Conservation (phyloP, 1,140 invertebrate species). For the Bombus fervidus region DNA sequence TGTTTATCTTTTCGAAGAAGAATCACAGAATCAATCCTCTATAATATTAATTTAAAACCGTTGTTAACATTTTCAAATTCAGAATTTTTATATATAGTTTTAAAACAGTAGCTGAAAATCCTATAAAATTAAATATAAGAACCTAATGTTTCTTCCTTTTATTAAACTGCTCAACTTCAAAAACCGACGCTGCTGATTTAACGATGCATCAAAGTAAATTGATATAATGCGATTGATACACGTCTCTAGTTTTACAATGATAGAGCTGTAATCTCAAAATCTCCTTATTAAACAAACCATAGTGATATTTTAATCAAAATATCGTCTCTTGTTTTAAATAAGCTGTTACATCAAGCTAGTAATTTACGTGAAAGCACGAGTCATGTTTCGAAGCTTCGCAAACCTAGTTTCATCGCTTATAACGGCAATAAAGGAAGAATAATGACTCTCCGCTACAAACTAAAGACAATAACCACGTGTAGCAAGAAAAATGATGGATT, state of each 20-base stretch:
- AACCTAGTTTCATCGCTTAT: background rate
- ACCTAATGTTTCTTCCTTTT: background rate
- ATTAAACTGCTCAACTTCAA: background rate
- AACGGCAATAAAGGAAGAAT: slow-evolving; percentile 48
- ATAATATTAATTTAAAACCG: too few relatives aligned
- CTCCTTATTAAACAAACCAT: background rate
- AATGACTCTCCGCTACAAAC: slow-evolving; percentile 23
- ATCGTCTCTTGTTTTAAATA: background rate
- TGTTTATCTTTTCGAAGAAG: too few relatives aligned
- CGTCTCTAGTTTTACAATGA: too few relatives aligned
- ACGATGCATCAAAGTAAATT: background rate
- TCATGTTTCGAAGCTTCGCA: background rate
- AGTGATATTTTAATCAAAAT: background rate
- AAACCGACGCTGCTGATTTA: background rate
- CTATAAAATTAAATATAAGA: background rate
- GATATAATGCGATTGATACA: background rate
- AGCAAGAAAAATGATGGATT: slow-evolving; percentile 15
- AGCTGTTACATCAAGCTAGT: background rate
- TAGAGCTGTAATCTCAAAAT: background rate
- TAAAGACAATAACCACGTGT: background rate
- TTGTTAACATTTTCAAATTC: background rate
- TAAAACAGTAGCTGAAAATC: background rate
- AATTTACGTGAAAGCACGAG: slow-evolving; percentile 30
- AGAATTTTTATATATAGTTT: background rate
- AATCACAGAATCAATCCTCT: too few relatives aligned